Base-by-base conservation (phyloP, 2,797 vertebrate genomes). In the Discoglossus pictus region DNA sequence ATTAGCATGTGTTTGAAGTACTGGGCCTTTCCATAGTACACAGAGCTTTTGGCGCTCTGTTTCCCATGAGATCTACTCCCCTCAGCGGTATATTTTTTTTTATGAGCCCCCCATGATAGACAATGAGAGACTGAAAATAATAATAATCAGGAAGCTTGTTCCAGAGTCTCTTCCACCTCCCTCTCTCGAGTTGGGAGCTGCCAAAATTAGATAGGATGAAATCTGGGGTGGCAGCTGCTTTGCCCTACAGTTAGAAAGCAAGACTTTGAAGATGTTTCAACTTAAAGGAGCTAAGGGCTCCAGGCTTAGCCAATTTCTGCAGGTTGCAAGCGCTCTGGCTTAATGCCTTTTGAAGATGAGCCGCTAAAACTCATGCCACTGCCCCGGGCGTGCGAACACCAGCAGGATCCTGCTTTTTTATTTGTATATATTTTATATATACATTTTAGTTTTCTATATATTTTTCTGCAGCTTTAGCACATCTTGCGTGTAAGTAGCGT, bases 1-100 rank as follows among this genome's bases (percentile, higher is more conserved):
- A 94, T 96, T 95, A 92, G 92, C 93, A 97, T 97, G 92, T 91
- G 94, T 96, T 94, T 95, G 92, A 95, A 94, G 92, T 90, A 82
- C 78, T 84, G 82, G 84, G 84, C 85, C 91, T 93, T 92, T 93
- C 94, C 91, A 92, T 93, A n/a, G n/a, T n/a, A n/a, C n/a, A 92
- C 90, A 89, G 90, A n/a, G 92, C 92, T 88, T 92, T 94, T 92
- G 93, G 94, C 93, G 91, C 88, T 89, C 88, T 83, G 83, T 74
- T 83, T 92, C 91, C 91, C 92, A 84, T 72, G 89, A 92, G 88
- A 88, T 84, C 80, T 72, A 27, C 83, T 84, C 84, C 86, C 81
- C 82, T 80, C 84, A 83, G 90, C 85, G 85, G 89, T 87, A 89
- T n/a, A n/a, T n/a, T n/a, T n/a, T n/a, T n/a, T n/a, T 90, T 91